Evolutionary conservation across 2,888 invertebrate species (phyloP), one percentile per base, ranked within the genome.

Genomic region (Drosophila ustulata): DNA sequence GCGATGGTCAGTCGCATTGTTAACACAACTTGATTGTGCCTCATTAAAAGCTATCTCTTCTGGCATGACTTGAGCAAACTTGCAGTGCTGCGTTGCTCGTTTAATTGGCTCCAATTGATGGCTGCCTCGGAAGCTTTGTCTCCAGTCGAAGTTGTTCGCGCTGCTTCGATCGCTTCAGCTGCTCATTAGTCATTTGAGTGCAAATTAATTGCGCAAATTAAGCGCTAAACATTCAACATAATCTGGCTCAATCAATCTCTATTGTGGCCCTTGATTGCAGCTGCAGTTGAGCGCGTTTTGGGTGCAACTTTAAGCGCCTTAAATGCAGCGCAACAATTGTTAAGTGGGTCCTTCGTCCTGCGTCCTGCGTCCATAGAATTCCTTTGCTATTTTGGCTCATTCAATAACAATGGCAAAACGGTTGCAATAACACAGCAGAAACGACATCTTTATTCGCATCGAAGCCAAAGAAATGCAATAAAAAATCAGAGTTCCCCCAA

Each of bases 401-500:
- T 66, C 82, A 70, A 80, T 66, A 66, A 62, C 32, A 75, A 46
- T 46, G 43, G 32, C 61, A 56, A 37, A 41, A 41, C 18, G 18
- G 6, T 41, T 41, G 39, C 30, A 61, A 37, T 25, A 45, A 53
- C 30, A 67, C 26, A 67, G 57, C 53, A 62, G 62, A 30, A 61
- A 53, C 37, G 56, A 78, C 75, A 69, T 78, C 78, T 80, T 77
- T 78, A 83, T 80, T 68, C 66, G 75, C 57, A 45, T 59, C 78
- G 53, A 53, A 43, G 79, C 70, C 70, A 63, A 72, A 64, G 78
- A 81, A 81, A 80, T 80, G 82, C 75, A 81, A 80, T 80, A 81
- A 80, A 80, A 79, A 75, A 71, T 67, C 49, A 18, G 18, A 18
- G 71, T 69, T 66, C 75, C 63, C 49, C 49, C 37, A 37, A 70